Conservation (phyloP, 2,888 invertebrate species). For the Drosophila nr. perissopoda region DNA sequence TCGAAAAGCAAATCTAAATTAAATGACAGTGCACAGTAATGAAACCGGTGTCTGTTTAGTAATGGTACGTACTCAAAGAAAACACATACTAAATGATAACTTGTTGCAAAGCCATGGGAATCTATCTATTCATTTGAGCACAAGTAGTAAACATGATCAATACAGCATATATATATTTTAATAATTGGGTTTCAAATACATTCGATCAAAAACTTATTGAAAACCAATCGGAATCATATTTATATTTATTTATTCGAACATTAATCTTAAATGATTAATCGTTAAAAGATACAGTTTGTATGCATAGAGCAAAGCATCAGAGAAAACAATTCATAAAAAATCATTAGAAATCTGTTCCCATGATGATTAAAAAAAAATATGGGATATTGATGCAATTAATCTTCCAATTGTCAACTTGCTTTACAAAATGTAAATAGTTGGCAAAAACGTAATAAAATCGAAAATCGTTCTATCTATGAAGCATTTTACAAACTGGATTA, state of each 20-base stretch:
- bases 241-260: neutral
- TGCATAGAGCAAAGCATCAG: too few species aligned
- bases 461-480: neutral
- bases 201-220: neutral
- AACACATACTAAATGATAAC: neutral
- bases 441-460: neutral
- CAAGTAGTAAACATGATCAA: neutral
- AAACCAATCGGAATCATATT: neutral
- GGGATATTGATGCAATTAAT: neutral
- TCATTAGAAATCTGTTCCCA: neutral
- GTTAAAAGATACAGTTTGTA: too few species aligned
- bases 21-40: constrained; percentile 85
- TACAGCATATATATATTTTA: too few species aligned
- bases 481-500: neutral
- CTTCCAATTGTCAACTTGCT: neutral
- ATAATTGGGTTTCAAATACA: too few species aligned
- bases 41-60: constrained; percentile 84
- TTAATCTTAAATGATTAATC: too few species aligned
- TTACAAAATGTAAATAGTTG: neutral
- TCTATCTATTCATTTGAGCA: too few species aligned
- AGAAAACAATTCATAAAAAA: neutral
- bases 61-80: constrained; percentile 79
- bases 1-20: constrained; percentile 74
- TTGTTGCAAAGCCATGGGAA: neutral
- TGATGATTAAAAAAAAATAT: neutral